Evolutionary conservation across 2,888 invertebrate species (phyloP).

Genomic region (Xanthia icteritia): DNA sequence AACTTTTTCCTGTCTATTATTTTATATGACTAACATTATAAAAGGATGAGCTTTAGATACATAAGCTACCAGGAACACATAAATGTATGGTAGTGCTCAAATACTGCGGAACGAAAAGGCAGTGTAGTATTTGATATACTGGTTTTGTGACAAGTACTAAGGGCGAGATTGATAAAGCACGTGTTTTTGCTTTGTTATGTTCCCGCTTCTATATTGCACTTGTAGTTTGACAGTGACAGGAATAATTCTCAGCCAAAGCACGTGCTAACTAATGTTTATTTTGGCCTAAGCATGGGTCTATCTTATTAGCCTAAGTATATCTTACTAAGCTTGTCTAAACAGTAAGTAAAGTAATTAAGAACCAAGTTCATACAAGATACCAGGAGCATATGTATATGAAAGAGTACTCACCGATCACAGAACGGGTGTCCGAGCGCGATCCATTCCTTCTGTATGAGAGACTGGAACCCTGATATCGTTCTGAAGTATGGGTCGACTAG

Average conservation of each 20-base stretch:
- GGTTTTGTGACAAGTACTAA: not conserved
- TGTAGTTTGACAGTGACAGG: not conserved
- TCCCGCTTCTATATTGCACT: not conserved
- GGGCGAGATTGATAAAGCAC: not conserved
- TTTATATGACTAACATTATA: not conserved
- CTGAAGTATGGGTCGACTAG: constrained; percentile 96
- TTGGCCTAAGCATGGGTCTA: not conserved
- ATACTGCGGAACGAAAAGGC: not conserved
- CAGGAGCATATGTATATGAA: constrained; percentile 21
- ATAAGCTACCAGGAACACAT: constrained; percentile 40
- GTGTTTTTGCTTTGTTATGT: not conserved
- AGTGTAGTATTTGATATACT: not conserved
- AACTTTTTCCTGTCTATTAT: not conserved
- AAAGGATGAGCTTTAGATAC: constrained; percentile 24
- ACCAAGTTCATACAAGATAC: constrained; percentile 16
- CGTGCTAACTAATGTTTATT: not conserved
- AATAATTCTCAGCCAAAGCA: not conserved
- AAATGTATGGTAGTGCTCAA: not conserved
- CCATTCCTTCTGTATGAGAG: constrained; percentile 98
- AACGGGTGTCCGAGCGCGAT: constrained; percentile 97
- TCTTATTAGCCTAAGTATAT: no score
- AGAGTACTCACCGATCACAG: constrained; percentile 88
- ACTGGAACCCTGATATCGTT: constrained; percentile 96
- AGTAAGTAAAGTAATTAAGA: not conserved
- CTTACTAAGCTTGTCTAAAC: not conserved